Conservation (phyloP, 2,888 invertebrate genomes). For the Latrodectus elegans region DNA sequence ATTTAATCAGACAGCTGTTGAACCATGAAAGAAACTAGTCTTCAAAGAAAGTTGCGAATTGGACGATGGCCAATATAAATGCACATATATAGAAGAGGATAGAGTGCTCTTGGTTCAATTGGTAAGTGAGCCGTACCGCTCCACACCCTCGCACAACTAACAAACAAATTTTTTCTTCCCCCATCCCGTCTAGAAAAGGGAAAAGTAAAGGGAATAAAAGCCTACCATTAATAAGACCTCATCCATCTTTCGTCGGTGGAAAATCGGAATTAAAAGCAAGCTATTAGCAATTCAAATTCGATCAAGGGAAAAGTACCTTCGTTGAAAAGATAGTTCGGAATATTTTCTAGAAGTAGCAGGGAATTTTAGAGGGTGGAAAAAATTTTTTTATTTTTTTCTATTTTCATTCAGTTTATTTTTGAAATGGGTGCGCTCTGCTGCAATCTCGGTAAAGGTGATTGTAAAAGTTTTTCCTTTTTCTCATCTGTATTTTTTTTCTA, state of each 20-base stretch:
- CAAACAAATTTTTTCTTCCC: conserved; percentile 10
- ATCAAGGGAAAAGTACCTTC: conserved; percentile 60
- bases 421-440: conserved; percentile 21
- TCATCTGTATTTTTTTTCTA: conserved; percentile 10
- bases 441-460: conserved; percentile 67
- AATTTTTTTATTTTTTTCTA: background rate
- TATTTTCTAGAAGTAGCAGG: background rate
- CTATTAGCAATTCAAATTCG: conserved; percentile 68
- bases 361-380: background rate
- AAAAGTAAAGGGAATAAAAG: conserved; percentile 9
- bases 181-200: background rate
- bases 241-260: conserved; percentile 58
- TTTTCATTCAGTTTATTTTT: background rate
- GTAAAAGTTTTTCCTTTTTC: conserved; percentile 46
- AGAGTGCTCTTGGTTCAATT: conserved; percentile 1
- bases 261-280: conserved; percentile 68
- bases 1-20: conserved; percentile 68
- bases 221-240: conserved; percentile 60
- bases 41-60: conserved; percentile 54
- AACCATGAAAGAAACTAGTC: conserved; percentile 44
- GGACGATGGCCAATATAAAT: conserved; percentile 60
- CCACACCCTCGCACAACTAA: background rate
- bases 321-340: conserved; percentile 57
- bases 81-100: conserved; percentile 50
- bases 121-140: background rate